These are phyloP conservation scores for Mimas tiliae DNA, from an alignment of 2,888 invertebrate genomes.

Conservation along the genomic window DNA sequence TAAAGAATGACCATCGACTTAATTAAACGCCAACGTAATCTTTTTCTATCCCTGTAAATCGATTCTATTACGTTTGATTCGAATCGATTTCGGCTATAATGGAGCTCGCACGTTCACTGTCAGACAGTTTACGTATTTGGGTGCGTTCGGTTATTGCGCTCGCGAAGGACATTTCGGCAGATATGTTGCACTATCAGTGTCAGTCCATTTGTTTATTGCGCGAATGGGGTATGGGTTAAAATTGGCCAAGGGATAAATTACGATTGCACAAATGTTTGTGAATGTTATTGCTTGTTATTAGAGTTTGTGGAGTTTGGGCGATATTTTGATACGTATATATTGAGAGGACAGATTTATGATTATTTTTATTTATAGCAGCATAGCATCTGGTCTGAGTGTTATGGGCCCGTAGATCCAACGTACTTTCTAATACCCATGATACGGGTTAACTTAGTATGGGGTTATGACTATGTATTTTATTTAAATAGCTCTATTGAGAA, in stretches of 20 bases:
- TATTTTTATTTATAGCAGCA: too few species aligned
- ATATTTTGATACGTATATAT: neutral
- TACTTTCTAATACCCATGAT: too few species aligned
- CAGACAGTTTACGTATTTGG: neutral
- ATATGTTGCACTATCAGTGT: slow-evolving; percentile 18
- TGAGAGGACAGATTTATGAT: too few species aligned
- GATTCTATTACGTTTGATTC: neutral
- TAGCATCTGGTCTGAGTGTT: too few species aligned
- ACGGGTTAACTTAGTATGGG: too few species aligned
- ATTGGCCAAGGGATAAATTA: neutral
- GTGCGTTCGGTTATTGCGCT: slow-evolving; percentile 11
- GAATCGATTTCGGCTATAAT: neutral
- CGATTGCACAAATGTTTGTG: neutral
- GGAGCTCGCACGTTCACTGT: neutral
- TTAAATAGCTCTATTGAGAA: too few species aligned
- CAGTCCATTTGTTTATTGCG: slow-evolving; percentile 9
- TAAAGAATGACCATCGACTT: neutral
- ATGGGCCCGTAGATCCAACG: too few species aligned
- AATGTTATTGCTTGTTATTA: neutral
- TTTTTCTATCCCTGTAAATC: neutral
- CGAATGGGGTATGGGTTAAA: neutral
- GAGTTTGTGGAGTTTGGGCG: neutral
- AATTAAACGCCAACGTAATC: neutral
- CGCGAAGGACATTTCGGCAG: slow-evolving; percentile 1
- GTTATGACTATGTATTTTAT: too few species aligned